Base-by-base conservation (phyloP, 92 coral and sea anemone species). In the Zoanthus solanderi region DNA sequence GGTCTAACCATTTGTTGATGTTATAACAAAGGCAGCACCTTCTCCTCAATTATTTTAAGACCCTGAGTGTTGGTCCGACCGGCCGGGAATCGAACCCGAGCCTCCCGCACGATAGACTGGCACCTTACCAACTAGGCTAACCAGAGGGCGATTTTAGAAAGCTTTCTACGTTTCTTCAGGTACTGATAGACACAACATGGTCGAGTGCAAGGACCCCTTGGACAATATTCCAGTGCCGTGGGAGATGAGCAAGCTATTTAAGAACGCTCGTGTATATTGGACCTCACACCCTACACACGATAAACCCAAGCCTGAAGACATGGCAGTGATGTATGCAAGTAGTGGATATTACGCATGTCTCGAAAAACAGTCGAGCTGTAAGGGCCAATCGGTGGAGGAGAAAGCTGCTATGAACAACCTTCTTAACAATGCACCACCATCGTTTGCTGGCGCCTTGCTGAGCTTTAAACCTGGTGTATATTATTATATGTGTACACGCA, bases 351-450 rank as follows among this genome's bases (percentile, higher is more conserved):
- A 29, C 73, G 54, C 83, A 2, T 94, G 98, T 54, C 78, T 92
- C 5, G 15, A 14, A 0, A 66, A 74, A 28, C 67, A 58, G 16
- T 42, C 45, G 9, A 16, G 57, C 1, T 74, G 92, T 50, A 79
- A 7, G 16, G 79, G 78, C 29, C 88, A 80, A 32, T 92, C 93
- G 0, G 78, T 92, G 5, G 92, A 90, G 47, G 90, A 69, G 53
- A 94, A 94, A 78, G 72, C 86, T 52, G 85, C 79, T 7, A 83
- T 95, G 92, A 96, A 97, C 75, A 92, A 92, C 54, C 88, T 88
- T 56, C 87, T 97, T 48, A 94, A 97, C 79, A 97, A 95, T 50
- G 99, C 99, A 9, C 95, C 98, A 6, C 98, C 99, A 12, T 97
- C 99, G 0, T 97, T 92, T 67, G 89, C 76, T 2, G 99, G 99